Conservation (phyloP, 2,888 invertebrate species). For the Mayetiola destructor region DNA sequence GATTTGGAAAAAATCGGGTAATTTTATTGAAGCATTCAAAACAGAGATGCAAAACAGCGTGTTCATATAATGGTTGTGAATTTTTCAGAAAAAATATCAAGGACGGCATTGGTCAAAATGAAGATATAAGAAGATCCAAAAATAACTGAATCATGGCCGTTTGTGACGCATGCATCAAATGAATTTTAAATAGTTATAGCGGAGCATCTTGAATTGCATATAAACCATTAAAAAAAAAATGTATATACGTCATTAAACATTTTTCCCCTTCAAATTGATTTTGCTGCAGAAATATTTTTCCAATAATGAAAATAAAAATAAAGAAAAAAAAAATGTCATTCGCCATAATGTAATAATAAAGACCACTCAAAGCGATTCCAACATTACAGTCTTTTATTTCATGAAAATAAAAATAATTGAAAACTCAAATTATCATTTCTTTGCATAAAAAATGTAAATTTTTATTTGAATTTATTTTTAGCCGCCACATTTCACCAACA, state of each 20-base stretch:
- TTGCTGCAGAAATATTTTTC: conserved; percentile 2
- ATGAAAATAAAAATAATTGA: too few species aligned
- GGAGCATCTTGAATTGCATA: not conserved
- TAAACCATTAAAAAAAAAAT: not conserved
- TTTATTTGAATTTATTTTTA: too few species aligned
- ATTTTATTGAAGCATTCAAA: not conserved
- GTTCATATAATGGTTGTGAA: not conserved
- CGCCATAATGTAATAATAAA: not conserved
- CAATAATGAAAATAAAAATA: not conserved
- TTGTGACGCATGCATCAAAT: not conserved
- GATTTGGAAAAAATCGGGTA: not conserved
- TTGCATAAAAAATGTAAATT: too few species aligned
- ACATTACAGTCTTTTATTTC: too few species aligned
- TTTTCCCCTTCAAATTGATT: not conserved
- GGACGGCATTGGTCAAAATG: not conserved
- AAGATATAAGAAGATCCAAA: not conserved
- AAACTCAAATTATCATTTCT: too few species aligned
- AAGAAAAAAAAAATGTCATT: conserved; percentile 3
- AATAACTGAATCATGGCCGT: not conserved
- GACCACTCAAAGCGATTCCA: too few species aligned
- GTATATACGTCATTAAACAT: not conserved
- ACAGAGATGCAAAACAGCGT: not conserved
- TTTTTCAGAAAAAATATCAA: not conserved
- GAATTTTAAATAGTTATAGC: not conserved
- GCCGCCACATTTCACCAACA: too few species aligned